A percentile compares a stretch with the other conserved stretches of the same genome.
These are phyloP conservation scores for Perca schrenkii DNA, from an alignment of 2,113 vertebrate genomes.

Conservation along the genomic window DNA sequence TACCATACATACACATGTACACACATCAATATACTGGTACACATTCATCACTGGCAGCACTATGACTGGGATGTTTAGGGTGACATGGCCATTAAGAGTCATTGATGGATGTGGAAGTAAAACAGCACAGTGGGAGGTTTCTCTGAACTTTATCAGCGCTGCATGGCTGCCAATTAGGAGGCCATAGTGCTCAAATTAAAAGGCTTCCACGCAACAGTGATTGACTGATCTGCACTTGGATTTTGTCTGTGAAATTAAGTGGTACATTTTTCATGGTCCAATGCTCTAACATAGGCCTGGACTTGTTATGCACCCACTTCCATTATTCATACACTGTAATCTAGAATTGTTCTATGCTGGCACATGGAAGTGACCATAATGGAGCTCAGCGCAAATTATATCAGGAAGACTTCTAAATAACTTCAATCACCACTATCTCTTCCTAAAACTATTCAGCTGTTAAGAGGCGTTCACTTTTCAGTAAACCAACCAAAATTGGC, in stretches of 20 bases:
- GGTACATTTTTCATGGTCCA: neutral
- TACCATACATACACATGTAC: too few species aligned
- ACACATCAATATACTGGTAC: too few species aligned
- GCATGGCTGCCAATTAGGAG: conserved; percentile 27
- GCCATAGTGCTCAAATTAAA: conserved; percentile 12
- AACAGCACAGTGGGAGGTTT: conserved; percentile 21
- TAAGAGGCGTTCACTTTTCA: too few species aligned
- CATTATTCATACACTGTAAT: conserved; percentile 38
- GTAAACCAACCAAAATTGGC: too few species aligned
- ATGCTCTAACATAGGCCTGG: neutral
- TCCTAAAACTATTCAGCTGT: too few species aligned
- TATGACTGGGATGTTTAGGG: neutral
- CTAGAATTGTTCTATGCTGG: conserved; percentile 3
- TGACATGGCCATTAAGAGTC: conserved; percentile 9
- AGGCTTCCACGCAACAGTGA: conserved; percentile 7
- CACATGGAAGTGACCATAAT: conserved; percentile 24
- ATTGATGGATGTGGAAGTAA: conserved; percentile 20
- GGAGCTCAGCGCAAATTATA: too few species aligned
- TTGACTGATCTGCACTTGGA: conserved; percentile 16
- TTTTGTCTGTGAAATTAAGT: conserved; percentile 18
- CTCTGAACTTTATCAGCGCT: conserved; percentile 36
- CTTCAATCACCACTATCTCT: too few species aligned
- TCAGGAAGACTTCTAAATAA: too few species aligned
- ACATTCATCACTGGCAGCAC: neutral
- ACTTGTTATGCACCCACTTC: conserved; percentile 1